A percentile compares a stretch with the other conserved stretches of the same genome.
Evolutionary conservation across 2,113 vertebrate genomes (phyloP).

Genomic region (Perognathus longimembris): DNA sequence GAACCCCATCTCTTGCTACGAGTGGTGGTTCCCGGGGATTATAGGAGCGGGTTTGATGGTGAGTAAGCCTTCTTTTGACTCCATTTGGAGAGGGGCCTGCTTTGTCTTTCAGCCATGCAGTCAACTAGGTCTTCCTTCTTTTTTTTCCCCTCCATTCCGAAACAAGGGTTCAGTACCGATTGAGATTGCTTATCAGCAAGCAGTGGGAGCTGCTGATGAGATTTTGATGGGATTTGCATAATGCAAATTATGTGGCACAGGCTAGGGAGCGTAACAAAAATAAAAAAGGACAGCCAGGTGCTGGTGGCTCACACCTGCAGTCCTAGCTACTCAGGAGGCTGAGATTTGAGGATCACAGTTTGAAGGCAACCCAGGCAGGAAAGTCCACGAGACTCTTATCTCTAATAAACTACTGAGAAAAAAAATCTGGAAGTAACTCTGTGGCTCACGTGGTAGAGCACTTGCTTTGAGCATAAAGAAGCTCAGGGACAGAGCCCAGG

Average conservation of each 20-base stretch:
- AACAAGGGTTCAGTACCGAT: background rate
- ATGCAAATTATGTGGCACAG: background rate
- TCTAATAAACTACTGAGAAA: no score
- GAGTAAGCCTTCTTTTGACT: constrained; percentile 61
- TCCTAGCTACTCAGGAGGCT: no score
- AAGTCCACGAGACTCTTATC: no score
- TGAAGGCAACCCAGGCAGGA: no score
- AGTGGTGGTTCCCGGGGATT: constrained; percentile 84
- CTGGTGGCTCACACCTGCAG: no score
- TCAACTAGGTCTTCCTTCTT: background rate
- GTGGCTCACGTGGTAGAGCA: no score
- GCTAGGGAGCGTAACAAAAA: constrained; percentile 1
- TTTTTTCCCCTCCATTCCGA: background rate
- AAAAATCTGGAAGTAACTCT: no score
- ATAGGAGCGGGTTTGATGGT: constrained; percentile 83
- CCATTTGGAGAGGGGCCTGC: background rate
- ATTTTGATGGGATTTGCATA: background rate
- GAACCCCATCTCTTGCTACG: constrained; percentile 83
- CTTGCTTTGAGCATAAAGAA: no score
- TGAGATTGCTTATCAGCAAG: background rate
- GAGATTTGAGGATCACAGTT: no score
- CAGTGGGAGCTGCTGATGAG: background rate
- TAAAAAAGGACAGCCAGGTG: background rate
- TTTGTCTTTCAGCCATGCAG: background rate
- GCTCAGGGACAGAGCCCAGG: no score